phyloP scores from a whole-genome alignment of 2,113 vertebrate genomes.

The Sclerurus mexicanus region DNA sequence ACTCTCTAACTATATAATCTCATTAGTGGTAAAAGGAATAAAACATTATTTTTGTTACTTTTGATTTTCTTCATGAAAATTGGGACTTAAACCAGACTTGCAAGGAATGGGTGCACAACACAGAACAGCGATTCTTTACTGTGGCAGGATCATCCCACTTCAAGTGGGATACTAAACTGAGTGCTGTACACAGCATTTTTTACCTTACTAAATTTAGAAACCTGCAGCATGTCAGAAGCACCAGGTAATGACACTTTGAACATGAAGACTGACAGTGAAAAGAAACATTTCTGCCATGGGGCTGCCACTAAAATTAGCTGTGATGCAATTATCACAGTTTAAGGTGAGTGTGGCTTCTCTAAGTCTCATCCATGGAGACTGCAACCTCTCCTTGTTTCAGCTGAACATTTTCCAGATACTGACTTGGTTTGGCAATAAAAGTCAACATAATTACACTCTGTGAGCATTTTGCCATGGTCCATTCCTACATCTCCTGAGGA shows the following conservation, averaged over 20 bases:
- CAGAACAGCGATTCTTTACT: neutral
- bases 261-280: neutral
- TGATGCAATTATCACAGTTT: neutral
- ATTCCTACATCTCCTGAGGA: neutral
- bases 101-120: neutral
- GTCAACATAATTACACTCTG: neutral
- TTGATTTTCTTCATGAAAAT: neutral
- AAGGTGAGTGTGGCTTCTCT: neutral
- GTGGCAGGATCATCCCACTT: neutral
- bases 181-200: neutral
- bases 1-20: neutral
- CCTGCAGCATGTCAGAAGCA: neutral
- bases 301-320: neutral
- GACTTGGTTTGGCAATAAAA: neutral
- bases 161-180: neutral
- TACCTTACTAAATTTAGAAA: neutral
- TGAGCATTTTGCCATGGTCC: neutral
- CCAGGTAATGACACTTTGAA: neutral
- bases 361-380: neutral
- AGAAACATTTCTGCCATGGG: neutral
- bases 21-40: neutral
- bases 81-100: neutral
- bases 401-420: neutral
- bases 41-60: neutral
- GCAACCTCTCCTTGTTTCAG: neutral